Percentiles rank a stretch among this genome's conserved stretches.
Evolutionary conservation across 2,113 vertebrate species (phyloP).

Genomic region (Eupsittula cactorum): DNA sequence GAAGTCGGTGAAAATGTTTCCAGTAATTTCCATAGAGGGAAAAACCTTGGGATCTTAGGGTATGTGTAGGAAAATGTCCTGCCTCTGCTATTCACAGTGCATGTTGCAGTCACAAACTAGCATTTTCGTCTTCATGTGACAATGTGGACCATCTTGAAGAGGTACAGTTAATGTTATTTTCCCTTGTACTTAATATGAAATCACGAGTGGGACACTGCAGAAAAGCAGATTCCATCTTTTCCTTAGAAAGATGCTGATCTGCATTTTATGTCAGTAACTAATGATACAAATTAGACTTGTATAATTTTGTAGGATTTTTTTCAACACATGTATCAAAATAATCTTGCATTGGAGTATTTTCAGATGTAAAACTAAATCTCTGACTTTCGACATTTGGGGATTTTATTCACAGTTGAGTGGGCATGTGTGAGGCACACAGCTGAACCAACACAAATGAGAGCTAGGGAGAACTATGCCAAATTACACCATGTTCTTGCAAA

Average conservation of each 20-base stretch:
- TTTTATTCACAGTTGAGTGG: conserved; percentile 46
- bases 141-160: neutral
- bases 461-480: conserved; percentile 33
- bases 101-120: neutral
- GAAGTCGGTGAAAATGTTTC: neutral
- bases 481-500: conserved; percentile 42
- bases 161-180: neutral
- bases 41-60: neutral
- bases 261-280: neutral
- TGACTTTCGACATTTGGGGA: conserved; percentile 30
- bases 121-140: neutral
- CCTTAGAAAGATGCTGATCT: neutral
- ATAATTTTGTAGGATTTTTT: neutral
- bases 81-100: neutral
- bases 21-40: neutral
- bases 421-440: conserved; percentile 35
- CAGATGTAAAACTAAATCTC: neutral
- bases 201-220: neutral
- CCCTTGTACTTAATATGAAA: neutral
- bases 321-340: neutral
- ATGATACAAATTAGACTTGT: neutral
- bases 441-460: conserved; percentile 26
- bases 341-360: neutral
- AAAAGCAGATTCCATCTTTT: neutral
- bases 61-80: neutral